phyloP scores from a whole-genome alignment of 2,797 vertebrate genomes.

The Sebastes itinus region DNA sequence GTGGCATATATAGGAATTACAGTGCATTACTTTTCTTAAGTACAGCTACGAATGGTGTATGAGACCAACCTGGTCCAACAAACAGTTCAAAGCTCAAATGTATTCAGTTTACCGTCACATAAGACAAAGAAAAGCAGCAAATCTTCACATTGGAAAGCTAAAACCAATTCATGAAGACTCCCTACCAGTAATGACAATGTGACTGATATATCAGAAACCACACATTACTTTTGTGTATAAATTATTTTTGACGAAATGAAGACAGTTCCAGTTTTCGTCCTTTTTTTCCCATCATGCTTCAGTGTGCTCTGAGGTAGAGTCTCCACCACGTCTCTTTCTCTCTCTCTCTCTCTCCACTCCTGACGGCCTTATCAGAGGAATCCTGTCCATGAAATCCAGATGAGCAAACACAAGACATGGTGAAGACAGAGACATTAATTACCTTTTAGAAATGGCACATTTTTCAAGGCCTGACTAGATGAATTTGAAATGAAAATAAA shows the following conservation, averaged over 20 bases:
- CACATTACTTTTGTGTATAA: not conserved
- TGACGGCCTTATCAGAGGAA: conserved; percentile 69
- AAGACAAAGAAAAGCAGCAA: not conserved
- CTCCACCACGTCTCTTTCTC: not conserved
- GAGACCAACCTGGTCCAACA: too few relatives aligned
- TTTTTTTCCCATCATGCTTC: conserved; percentile 12
- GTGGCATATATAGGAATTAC: too few relatives aligned
- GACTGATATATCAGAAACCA: not conserved
- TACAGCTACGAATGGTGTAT: too few relatives aligned
- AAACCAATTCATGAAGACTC: not conserved
- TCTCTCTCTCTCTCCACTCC: conserved; percentile 1
- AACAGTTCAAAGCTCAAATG: not conserved
- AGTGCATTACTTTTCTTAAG: accelerated
- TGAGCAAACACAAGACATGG: conserved; percentile 67
- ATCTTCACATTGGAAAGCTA: not conserved
- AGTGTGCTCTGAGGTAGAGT: not conserved
- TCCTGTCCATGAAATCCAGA: conserved; percentile 72
- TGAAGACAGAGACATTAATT: conserved; percentile 69
- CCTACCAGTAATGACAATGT: not conserved
- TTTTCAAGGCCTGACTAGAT: conserved; percentile 47
- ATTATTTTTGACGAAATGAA: conserved; percentile 10
- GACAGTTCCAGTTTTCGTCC: not conserved
- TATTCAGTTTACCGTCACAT: not conserved
- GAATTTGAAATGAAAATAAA: conserved; percentile 51
- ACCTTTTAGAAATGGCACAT: conserved; percentile 53